Evolutionary conservation across 64 coral and sea anemone species (phyloP).

Genomic region (Pocillopora verrucosa): DNA sequence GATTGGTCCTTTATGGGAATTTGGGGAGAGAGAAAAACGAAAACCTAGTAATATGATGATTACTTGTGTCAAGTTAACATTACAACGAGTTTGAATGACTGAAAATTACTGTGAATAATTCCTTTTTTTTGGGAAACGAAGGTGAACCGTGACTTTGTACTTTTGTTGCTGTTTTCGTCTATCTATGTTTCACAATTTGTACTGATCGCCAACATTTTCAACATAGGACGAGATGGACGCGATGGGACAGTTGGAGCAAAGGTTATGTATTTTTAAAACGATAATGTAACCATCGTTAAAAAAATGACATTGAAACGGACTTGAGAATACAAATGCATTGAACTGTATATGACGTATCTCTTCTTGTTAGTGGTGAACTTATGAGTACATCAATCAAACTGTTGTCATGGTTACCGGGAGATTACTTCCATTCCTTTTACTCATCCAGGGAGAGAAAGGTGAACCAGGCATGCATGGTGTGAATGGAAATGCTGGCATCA

Average conservation of each 20-base stretch:
- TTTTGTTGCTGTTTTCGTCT: not conserved
- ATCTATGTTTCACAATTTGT: not conserved
- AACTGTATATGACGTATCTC: no score
- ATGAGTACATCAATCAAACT: no score
- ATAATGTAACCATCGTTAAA: not conserved
- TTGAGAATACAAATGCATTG: no score
- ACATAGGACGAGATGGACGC: constrained; percentile 4
- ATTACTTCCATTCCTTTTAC: not conserved
- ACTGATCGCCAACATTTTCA: not conserved
- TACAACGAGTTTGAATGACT: no score
- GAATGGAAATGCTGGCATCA: not conserved
- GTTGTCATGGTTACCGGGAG: not conserved
- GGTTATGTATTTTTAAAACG: not conserved
- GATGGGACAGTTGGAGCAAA: not conserved
- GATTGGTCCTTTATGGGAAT: no score
- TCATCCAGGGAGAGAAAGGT: not conserved
- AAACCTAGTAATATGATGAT: no score
- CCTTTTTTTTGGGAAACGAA: no score
- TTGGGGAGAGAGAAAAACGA: no score
- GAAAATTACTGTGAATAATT: no score
- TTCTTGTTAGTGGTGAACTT: no score
- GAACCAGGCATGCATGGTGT: not conserved
- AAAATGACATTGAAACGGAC: no score
- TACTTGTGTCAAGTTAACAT: no score
- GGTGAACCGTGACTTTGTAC: not conserved